phyloP scores from a whole-genome alignment of 2,797 vertebrate species.

The Lepilemur ruficaudatus region DNA sequence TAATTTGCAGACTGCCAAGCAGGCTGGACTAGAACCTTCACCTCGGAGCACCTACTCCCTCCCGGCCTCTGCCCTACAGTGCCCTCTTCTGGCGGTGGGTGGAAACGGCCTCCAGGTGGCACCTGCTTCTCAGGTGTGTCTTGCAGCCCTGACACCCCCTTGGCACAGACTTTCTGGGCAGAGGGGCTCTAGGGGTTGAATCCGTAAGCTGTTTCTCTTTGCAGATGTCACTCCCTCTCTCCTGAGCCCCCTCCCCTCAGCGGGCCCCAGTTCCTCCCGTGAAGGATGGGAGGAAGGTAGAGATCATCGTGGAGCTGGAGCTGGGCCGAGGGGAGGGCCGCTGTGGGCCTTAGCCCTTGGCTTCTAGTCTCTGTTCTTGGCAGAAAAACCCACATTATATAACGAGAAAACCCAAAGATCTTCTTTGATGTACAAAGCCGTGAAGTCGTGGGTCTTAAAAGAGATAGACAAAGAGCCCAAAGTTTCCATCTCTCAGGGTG shows the following conservation, averaged over 20 bases:
- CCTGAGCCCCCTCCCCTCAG: not conserved
- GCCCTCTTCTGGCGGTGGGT: constrained; percentile 35
- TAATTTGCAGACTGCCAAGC: not conserved
- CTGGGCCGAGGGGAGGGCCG: not conserved
- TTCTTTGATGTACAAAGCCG: not conserved
- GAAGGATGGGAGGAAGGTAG: not conserved
- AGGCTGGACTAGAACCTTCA: not conserved
- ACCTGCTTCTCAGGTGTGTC: not conserved
- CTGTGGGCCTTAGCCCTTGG: not conserved
- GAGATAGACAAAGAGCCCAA: not conserved
- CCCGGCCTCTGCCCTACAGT: not conserved
- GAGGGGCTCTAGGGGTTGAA: not conserved
- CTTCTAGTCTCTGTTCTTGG: not conserved
- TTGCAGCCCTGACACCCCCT: not conserved
- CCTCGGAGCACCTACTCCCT: accelerated
- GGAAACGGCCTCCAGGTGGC: not conserved
- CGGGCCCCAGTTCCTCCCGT: accelerated
- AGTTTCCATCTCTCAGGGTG: not conserved
- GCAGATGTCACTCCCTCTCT: not conserved
- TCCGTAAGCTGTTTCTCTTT: not conserved
- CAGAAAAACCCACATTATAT: not conserved
- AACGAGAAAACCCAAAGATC: not conserved
- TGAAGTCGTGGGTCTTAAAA: not conserved
- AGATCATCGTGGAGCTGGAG: not conserved
- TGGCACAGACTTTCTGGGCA: not conserved